A percentile compares a stretch with the other conserved stretches of the same genome.
Conservation (phyloP, 2,797 vertebrate species). For the Catostomus latipinnis region DNA sequence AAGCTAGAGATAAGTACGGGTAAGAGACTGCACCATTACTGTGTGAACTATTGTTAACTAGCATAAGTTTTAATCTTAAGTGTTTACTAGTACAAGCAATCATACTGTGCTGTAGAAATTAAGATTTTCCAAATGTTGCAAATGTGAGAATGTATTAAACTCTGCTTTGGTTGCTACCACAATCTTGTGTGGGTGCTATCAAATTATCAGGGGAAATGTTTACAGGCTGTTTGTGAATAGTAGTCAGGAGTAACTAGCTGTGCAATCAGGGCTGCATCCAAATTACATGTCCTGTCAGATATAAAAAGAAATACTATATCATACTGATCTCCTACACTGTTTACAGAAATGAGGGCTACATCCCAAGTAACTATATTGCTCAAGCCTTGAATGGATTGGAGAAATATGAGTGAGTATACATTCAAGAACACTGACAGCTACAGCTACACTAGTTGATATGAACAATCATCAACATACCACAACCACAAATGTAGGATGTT, state of each 20-base stretch:
- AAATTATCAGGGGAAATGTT: constrained; percentile 14
- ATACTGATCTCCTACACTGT: constrained; percentile 14
- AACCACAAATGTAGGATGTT: not conserved
- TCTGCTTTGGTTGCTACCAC: not conserved
- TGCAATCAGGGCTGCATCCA: constrained; percentile 3
- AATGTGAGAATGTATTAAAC: not conserved
- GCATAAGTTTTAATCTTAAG: not conserved
- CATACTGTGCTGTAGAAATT: not conserved
- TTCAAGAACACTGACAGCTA: not conserved
- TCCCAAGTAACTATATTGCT: constrained; percentile 95
- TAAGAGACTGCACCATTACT: constrained; percentile 65
- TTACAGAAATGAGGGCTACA: constrained; percentile 92
- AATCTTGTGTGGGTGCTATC: not conserved
- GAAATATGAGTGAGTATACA: constrained; percentile 90
- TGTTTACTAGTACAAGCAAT: not conserved
- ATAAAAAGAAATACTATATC: constrained; percentile 23
- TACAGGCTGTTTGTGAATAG: not conserved
- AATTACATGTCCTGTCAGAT: constrained; percentile 7
- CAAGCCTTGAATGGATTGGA: constrained; percentile 89
- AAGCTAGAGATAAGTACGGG: constrained; percentile 90
- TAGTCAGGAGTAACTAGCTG: constrained; percentile 18
- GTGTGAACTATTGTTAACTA: too few relatives aligned
- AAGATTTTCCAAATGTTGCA: not conserved
- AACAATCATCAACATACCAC: not conserved
- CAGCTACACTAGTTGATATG: constrained; percentile 1